A percentile compares a stretch with the other conserved stretches of the same genome.
These are phyloP conservation scores for Pachymerium ferrugineum DNA, from an alignment of 2,888 invertebrate genomes.

Conservation along the genomic window DNA sequence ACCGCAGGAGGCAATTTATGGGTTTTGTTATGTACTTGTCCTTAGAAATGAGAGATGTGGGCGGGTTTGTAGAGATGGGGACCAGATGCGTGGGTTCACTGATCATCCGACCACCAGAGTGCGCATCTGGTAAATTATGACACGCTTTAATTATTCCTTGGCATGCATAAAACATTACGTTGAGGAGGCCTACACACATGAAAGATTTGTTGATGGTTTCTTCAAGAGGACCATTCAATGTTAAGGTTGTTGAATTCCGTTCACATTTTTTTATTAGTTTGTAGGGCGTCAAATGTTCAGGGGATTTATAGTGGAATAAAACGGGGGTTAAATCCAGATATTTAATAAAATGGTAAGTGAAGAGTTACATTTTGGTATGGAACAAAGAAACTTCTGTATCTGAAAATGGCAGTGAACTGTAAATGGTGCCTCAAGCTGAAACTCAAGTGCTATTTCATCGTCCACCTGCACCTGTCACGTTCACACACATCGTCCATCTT, in stretches of 20 bases:
- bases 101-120: too few species aligned
- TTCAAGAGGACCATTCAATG: too few species aligned
- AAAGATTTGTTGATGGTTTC: too few species aligned
- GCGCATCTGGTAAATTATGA: neutral
- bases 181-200: too few species aligned
- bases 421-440: neutral
- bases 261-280: too few species aligned
- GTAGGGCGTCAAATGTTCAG: too few species aligned
- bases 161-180: too few species aligned
- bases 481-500: neutral
- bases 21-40: conserved; percentile 15
- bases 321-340: neutral
- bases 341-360: neutral
- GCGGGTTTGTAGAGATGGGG: neutral
- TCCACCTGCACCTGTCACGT: neutral
- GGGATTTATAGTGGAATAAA: neutral
- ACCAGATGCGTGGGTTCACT: neutral
- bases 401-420: neutral
- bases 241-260: too few species aligned
- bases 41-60: neutral
- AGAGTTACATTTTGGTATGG: neutral
- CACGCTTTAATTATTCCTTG: neutral
- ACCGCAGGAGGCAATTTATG: conserved; percentile 1
- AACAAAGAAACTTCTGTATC: neutral
- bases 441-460: neutral